Base-by-base conservation (phyloP, 2,888 invertebrate species). In the Hydraecia micacea region DNA sequence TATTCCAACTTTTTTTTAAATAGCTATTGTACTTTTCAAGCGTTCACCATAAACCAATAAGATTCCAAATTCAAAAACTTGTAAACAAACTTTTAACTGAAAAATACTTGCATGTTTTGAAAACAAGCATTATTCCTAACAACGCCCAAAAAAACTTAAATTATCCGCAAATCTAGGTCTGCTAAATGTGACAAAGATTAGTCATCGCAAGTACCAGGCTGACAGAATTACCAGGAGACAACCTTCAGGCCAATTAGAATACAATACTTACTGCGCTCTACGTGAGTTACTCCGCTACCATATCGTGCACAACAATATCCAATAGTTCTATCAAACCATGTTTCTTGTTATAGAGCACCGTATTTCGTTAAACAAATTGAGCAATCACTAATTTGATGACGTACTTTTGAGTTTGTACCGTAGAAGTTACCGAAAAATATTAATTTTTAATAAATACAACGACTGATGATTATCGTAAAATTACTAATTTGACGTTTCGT, bases 161-260 rank as follows among this genome's bases (percentile, higher is more conserved):
- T 46, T 42, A 42, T 36, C 21, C 36, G 49, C 9, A 36, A 46
- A 65, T n/a, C 8, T 58, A 52, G 8, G 7, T 21, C 18, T 39
- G 13, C 0, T 60, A 63, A 28, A 71, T 55, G 28, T 60, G 32
- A 36, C 36, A 70, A 85, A 68, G 52, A 81, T 81, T 82, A 55
- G 68, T 86, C 76, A 80, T 76, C 25, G 9, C 15, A 46, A 49
- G n/a, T 72, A 75, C 21, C 58, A 80, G 60, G 55, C 63, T 80
- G 25, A 78, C 73, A 82, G 55, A 84, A 77, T 66, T 84, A 73
- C 36, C 21, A 52, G 75, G 39, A 70, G 75, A 70, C 81, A 85
- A 86, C 90, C 90, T 90, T 90, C 88, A 80, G 75, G 77, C 83
- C 87, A 90, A 89, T 90, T 88, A 87, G 70, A 88, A 86, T 84